phyloP scores from a whole-genome alignment of 35 echinoderm and acorn worm genomes.

The Apostichopus californicus region DNA sequence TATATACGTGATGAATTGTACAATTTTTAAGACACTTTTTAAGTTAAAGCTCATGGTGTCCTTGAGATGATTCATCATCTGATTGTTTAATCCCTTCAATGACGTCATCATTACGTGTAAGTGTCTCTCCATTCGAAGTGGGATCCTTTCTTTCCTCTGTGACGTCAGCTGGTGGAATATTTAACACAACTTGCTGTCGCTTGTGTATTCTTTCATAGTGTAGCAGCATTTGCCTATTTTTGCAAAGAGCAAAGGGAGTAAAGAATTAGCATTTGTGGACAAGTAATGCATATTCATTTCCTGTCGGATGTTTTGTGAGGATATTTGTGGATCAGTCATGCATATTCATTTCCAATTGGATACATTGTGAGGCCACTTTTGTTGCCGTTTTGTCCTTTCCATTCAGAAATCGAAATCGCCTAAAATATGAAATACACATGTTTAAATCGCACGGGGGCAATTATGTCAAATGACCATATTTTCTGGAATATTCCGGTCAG shows the following conservation, averaged over 20 bases:
- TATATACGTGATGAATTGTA: too few relatives aligned
- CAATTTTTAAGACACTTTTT: not conserved
- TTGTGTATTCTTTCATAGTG: slow-evolving; percentile 15
- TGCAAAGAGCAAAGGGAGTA: not conserved
- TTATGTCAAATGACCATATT: too few relatives aligned
- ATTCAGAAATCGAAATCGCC: too few relatives aligned
- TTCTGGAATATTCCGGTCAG: too few relatives aligned
- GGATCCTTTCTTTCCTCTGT: not conserved
- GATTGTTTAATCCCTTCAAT: not conserved
- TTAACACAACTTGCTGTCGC: not conserved
- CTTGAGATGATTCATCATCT: not conserved
- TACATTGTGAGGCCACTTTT: too few relatives aligned
- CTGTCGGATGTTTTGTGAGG: too few relatives aligned
- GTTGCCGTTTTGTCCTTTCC: too few relatives aligned
- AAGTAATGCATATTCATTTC: too few relatives aligned
- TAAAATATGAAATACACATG: too few relatives aligned
- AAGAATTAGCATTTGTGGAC: not conserved
- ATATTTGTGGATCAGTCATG: too few relatives aligned
- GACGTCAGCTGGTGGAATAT: not conserved
- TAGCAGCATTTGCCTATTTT: slow-evolving; percentile 22
- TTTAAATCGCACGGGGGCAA: too few relatives aligned
- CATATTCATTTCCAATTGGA: too few relatives aligned
- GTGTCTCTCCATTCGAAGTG: not conserved
- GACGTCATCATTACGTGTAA: not conserved
- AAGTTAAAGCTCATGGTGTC: slow-evolving; percentile 13